Conservation (phyloP, 2,797 vertebrate genomes). For the Syngnathus rostellatus region DNA sequence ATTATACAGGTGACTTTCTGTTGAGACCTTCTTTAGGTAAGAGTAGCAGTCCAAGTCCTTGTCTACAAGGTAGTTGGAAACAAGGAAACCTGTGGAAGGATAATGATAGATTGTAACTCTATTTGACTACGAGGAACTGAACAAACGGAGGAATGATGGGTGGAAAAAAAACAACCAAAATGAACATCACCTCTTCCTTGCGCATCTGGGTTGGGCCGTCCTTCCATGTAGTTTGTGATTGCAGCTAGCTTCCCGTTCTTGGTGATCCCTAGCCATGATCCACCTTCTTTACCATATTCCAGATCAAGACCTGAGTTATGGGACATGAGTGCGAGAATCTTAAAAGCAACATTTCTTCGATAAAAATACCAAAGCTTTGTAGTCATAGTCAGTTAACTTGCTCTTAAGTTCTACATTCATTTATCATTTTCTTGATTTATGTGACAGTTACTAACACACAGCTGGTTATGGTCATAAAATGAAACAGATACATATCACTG, state of each 20-base stretch:
- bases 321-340: background rate
- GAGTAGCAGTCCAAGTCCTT: slow-evolving; percentile 81
- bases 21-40: slow-evolving; percentile 88
- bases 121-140: background rate
- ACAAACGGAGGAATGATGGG: background rate
- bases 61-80: slow-evolving; percentile 83
- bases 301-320: slow-evolving; percentile 80
- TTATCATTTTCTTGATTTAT: background rate
- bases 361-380: background rate
- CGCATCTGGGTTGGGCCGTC: slow-evolving; percentile 70
- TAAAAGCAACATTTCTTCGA: background rate
- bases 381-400: background rate
- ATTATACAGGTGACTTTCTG: slow-evolving; percentile 87
- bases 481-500: no score
- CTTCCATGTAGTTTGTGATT: slow-evolving; percentile 92
- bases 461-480: background rate
- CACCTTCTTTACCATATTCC: slow-evolving; percentile 89
- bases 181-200: slow-evolving; percentile 79
- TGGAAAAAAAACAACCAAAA: background rate
- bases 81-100: slow-evolving; percentile 75
- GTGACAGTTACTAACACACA: background rate
- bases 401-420: background rate
- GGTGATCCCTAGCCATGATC: slow-evolving; percentile 92
- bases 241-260: slow-evolving; percentile 85
- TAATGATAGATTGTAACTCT: background rate